These are phyloP conservation scores for Pheosia tremula DNA, from an alignment of 2,888 invertebrate species.

Conservation along the genomic window DNA sequence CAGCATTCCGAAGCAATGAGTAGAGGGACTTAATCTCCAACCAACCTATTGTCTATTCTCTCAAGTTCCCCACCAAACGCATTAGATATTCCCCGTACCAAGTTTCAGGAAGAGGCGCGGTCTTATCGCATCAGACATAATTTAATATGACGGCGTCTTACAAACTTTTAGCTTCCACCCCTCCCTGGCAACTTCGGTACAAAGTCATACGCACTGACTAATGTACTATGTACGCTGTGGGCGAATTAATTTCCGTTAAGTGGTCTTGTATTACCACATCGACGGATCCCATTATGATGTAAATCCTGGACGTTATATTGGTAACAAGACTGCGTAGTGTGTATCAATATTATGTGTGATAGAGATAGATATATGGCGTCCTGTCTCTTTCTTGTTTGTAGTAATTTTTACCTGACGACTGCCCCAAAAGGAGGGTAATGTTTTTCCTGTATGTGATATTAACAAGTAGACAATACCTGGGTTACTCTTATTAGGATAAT, in stretches of 20 bases:
- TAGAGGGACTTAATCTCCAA: too few relatives aligned
- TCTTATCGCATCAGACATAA: conserved; percentile 23
- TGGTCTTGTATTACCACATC: conserved; percentile 45
- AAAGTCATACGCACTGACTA: neutral
- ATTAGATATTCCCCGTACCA: conserved; percentile 6
- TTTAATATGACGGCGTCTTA: conserved; percentile 24
- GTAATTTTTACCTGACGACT: too few relatives aligned
- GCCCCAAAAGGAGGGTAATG: neutral
- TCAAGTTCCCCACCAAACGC: neutral
- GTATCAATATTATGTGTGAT: neutral
- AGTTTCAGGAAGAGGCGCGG: conserved; percentile 18
- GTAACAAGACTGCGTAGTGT: neutral
- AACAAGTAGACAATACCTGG: too few relatives aligned
- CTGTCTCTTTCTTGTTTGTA: too few relatives aligned
- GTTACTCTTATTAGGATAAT: too few relatives aligned
- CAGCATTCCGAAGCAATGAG: too few relatives aligned
- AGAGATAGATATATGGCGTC: neutral
- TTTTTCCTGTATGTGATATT: too few relatives aligned
- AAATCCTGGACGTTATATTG: neutral
- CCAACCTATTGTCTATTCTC: neutral
- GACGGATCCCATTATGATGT: conserved; percentile 45
- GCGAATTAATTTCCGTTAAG: conserved; percentile 55
- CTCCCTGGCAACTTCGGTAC: neutral
- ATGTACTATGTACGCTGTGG: conserved; percentile 25
- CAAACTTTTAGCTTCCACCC: conserved; percentile 22